A percentile compares a stretch with the other conserved stretches of the same genome.
These are phyloP conservation scores for Sinotaia quadrata DNA, from an alignment of 2,888 invertebrate species.

Conservation along the genomic window DNA sequence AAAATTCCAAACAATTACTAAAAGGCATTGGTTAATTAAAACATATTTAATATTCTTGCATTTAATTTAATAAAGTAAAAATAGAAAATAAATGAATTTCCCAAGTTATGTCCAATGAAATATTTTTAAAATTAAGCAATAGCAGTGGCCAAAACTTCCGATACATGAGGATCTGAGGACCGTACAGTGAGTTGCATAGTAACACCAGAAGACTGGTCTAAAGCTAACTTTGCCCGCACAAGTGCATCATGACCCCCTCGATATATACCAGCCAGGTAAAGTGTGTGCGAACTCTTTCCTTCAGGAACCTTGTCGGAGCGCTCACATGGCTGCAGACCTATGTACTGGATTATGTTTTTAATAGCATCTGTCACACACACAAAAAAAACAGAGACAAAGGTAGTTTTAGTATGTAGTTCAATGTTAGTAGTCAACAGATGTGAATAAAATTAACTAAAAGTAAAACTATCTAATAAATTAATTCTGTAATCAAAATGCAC, in stretches of 20 bases:
- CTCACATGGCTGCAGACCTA: conserved; percentile 89
- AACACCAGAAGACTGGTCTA: conserved; percentile 81
- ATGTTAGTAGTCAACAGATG: no score
- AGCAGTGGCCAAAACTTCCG: conserved; percentile 82
- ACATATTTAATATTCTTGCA: not conserved
- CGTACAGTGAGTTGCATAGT: conserved; percentile 94
- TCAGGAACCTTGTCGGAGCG: conserved; percentile 86
- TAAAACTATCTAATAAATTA: not conserved
- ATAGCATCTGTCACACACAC: conserved; percentile 78
- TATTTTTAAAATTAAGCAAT: no score
- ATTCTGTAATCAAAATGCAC: not conserved
- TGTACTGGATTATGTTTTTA: conserved; percentile 84
- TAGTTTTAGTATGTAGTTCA: no score
- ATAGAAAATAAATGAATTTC: not conserved
- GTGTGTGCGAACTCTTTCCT: conserved; percentile 85
- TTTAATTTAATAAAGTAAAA: not conserved
- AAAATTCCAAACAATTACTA: no score
- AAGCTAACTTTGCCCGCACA: conserved; percentile 86
- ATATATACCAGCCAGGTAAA: conserved; percentile 88
- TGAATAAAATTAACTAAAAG: no score
- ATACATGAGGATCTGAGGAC: conserved; percentile 87
- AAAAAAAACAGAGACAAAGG: no score
- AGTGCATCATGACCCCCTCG: conserved; percentile 92
- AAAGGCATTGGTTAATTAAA: no score
- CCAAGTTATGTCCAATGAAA: conserved; percentile 25